A percentile compares a stretch with the other conserved stretches of the same genome.
phyloP scores from a whole-genome alignment of 2,797 vertebrate species.

The Enteromius radiatus region DNA sequence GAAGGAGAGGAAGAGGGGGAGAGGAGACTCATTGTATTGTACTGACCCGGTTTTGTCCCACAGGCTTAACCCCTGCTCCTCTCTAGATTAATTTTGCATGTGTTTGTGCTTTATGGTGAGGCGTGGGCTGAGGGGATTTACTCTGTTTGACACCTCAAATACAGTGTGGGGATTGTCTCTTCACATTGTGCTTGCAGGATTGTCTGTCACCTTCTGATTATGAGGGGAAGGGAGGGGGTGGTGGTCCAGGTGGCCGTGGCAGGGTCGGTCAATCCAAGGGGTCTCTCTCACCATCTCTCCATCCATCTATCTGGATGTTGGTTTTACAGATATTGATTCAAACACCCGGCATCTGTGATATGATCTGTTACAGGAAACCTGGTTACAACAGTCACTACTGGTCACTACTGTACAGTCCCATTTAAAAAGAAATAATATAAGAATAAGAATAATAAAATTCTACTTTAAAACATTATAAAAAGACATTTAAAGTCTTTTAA shows the following conservation, averaged over 20 bases:
- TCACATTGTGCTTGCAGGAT: slow-evolving; percentile 23
- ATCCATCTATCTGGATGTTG: background rate
- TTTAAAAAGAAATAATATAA: background rate
- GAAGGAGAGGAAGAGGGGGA: slow-evolving; percentile 20
- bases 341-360: slow-evolving; percentile 18
- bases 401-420: background rate
- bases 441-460: background rate
- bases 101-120: slow-evolving; percentile 51
- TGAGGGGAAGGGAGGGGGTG: slow-evolving; percentile 9
- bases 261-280: background rate
- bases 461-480: background rate
- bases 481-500: background rate
- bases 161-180: slow-evolving; percentile 41
- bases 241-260: slow-evolving; percentile 39
- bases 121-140: slow-evolving; percentile 41
- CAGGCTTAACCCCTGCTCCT: slow-evolving; percentile 67
- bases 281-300: slow-evolving; percentile 31
- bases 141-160: slow-evolving; percentile 60
- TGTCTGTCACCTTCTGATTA: slow-evolving; percentile 41
- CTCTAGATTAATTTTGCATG: slow-evolving; percentile 56
- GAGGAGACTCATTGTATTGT: slow-evolving; percentile 66
- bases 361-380: slow-evolving; percentile 25
- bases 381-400: background rate
- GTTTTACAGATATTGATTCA: slow-evolving; percentile 31
- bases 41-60: slow-evolving; percentile 70